Percentiles rank a stretch among this genome's conserved stretches.
These are phyloP conservation scores for Myrmophylax atrothorax DNA, from an alignment of 2,113 vertebrate species.

Conservation along the genomic window DNA sequence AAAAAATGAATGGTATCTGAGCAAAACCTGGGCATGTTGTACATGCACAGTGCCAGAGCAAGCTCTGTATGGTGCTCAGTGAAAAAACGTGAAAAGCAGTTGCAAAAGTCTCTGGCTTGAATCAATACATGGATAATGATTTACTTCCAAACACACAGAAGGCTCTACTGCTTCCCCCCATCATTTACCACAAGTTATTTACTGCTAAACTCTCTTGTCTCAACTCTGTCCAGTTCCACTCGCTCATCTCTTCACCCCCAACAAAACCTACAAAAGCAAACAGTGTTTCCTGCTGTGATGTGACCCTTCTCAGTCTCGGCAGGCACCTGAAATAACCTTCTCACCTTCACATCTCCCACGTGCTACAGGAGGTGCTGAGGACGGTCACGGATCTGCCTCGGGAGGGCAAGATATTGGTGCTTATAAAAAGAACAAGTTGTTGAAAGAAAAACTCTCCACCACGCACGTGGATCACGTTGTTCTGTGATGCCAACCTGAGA, in stretches of 20 bases:
- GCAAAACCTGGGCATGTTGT: not conserved
- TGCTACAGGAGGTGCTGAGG: not conserved
- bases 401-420: not conserved
- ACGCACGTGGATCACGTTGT: not conserved
- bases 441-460: not conserved
- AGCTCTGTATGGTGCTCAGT: not conserved
- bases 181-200: not conserved
- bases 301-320: not conserved
- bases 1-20: not conserved
- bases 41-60: rapidly evolving
- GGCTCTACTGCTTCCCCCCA: not conserved
- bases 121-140: not conserved
- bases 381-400: not conserved
- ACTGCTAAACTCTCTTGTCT: not conserved
- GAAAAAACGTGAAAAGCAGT: not conserved
- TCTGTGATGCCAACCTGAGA: constrained; percentile 35
- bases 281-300: not conserved
- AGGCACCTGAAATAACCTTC: not conserved
- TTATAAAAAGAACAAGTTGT: not conserved
- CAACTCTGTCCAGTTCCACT: not conserved
- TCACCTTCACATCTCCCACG: not conserved
- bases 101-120: not conserved
- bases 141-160: not conserved
- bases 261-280: not conserved
- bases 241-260: not conserved